These are phyloP conservation scores for Hemichromis elongatus DNA, from an alignment of 2,113 vertebrate genomes.

Conservation along the genomic window DNA sequence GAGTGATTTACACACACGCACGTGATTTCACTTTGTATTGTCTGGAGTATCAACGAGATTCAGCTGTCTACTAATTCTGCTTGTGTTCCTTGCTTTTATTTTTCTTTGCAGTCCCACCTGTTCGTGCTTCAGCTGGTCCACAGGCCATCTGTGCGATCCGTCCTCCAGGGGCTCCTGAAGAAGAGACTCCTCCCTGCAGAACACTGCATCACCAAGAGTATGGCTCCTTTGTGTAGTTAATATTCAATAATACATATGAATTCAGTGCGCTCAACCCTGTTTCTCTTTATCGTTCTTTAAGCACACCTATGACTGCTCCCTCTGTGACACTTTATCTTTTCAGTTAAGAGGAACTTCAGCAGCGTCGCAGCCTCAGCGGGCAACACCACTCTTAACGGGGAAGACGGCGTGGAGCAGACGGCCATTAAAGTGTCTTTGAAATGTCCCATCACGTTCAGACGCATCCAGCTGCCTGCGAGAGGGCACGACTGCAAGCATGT, in stretches of 20 bases:
- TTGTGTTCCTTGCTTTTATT: not conserved
- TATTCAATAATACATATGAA: constrained; percentile 24
- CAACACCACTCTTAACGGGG: constrained; percentile 90
- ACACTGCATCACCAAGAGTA: constrained; percentile 99
- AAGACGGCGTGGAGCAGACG: constrained; percentile 97
- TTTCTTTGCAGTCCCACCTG: constrained; percentile 88
- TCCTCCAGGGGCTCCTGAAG: constrained; percentile 97
- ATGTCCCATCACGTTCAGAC: constrained; percentile 96
- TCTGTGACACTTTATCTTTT: not conserved
- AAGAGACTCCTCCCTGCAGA: constrained; percentile 97
- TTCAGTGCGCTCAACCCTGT: constrained; percentile 4
- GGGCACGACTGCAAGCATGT: constrained; percentile 99
- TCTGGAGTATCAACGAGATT: not conserved
- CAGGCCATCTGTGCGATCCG: constrained; percentile 93
- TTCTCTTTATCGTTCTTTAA: not conserved
- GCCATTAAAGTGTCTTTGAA: constrained; percentile 98
- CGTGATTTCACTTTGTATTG: not conserved
- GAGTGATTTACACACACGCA: not conserved
- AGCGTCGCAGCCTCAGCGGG: constrained; percentile 94
- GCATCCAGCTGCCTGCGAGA: constrained; percentile 95
- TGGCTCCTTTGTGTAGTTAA: constrained; percentile 33
- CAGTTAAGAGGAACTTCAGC: constrained; percentile 90
- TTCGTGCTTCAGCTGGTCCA: constrained; percentile 99
- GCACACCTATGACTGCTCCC: not conserved
- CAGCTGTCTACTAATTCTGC: not conserved